Evolutionary conservation across 2,113 vertebrate species (phyloP).

Genomic region (Prinia subflava): DNA sequence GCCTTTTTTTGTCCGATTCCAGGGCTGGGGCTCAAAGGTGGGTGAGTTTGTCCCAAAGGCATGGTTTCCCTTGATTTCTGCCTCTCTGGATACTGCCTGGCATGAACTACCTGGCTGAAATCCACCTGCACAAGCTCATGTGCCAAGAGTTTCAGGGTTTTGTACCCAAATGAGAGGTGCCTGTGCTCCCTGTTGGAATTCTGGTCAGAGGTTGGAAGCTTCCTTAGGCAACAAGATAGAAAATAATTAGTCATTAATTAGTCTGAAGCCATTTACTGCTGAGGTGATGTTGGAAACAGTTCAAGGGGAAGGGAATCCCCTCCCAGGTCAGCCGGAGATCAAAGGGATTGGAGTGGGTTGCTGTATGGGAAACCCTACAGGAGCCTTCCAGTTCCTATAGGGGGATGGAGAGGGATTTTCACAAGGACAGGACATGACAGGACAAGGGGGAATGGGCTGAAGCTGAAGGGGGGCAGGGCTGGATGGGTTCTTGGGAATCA

Average conservation of each 20-base stretch:
- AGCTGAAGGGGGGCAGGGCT: neutral
- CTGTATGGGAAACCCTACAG: neutral
- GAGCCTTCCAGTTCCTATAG: neutral
- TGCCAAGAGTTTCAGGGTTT: neutral
- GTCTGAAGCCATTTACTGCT: neutral
- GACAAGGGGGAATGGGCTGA: neutral
- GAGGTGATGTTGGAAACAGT: neutral
- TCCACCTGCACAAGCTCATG: rapidly evolving
- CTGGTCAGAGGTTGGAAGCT: neutral
- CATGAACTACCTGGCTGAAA: neutral
- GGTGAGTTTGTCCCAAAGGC: neutral
- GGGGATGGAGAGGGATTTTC: neutral
- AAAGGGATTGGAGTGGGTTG: neutral
- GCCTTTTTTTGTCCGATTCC: neutral
- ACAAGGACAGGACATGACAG: neutral
- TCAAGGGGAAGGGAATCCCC: neutral
- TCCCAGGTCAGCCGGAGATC: rapidly evolving
- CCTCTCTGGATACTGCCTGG: neutral
- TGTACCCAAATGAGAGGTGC: neutral
- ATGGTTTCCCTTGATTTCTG: neutral
- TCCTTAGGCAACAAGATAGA: neutral
- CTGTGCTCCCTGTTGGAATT: neutral
- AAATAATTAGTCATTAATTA: neutral
- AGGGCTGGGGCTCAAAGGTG: neutral
- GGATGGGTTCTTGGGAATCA: neutral